Conservation (phyloP, 2,113 vertebrate genomes). For the Spilogale gracilis region DNA sequence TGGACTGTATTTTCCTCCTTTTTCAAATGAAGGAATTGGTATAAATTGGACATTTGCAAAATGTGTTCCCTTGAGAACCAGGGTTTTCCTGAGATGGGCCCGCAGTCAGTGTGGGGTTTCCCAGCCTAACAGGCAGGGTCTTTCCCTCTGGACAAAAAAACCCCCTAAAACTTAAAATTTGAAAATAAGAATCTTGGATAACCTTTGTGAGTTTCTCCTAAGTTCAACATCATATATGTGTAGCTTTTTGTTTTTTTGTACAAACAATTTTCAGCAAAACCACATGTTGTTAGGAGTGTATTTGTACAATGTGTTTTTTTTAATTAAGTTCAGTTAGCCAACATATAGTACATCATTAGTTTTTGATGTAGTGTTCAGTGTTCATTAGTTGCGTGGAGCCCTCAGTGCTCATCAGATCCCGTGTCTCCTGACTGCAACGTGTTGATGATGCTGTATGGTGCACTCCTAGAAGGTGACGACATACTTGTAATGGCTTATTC, state of each 20-base stretch:
- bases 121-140: neutral
- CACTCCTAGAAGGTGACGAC: neutral
- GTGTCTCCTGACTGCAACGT: neutral
- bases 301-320: neutral
- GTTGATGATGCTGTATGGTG: neutral
- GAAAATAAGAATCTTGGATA: neutral
- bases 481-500: neutral
- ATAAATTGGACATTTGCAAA: neutral
- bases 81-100: neutral
- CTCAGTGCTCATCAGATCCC: neutral
- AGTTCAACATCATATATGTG: neutral
- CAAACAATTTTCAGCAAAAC: conserved; percentile 1
- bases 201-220: neutral
- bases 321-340: neutral
- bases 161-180: neutral
- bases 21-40: neutral
- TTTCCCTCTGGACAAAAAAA: neutral
- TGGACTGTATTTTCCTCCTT: neutral
- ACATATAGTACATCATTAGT: neutral
- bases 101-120: neutral
- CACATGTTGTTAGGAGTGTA: neutral
- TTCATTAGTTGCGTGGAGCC: neutral
- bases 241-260: neutral
- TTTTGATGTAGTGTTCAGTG: neutral
- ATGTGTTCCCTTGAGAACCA: neutral